Evolutionary conservation across 2,797 vertebrate species (phyloP), one percentile per base, ranked within the genome.

Genomic region (Pempheris klunzingeri): DNA sequence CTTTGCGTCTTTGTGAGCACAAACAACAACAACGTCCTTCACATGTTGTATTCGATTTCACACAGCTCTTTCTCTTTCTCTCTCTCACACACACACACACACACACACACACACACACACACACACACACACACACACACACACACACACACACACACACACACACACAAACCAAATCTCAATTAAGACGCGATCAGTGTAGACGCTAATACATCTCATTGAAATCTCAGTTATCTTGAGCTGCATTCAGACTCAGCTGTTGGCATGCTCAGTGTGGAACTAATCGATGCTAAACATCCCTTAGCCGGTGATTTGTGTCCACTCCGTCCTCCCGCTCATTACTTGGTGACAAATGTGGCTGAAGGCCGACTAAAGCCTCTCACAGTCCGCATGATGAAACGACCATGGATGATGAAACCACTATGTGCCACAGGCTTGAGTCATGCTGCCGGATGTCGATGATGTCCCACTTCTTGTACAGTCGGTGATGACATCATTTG

Each of bases 281-380:
- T 81, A 90, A 91, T 90, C 60, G 67, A 87, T 80, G 81, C 79
- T 81, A 83, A 91, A 87, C 86, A 82, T 84, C n/a, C 77, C 54
- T 77, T 77, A 72, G 81, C 78, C 71, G 76, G 71, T 87, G 78
- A 88, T 91, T 89, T 86, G 82, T 82, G 83, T 90, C 84, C 83
- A 53, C 65, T 75, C 55, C 24, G 53, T 82, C 77, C 67, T 72
- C 49, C 74, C 26, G 68, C 74, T 85, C 69, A 66, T 90, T 86
- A 82, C 81, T 83, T 72, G 14, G 80, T 83, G 83, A 87, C 82
- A 86, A 83, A 90, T 77, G 62, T 38, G 57, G 79, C 83, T 74
- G 67, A 71, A 47, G 80, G 84, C 78, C 64, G 82, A 85, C 69
- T 66, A 84, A 88, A 88, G 72, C 83, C 77, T 83, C 74, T 80